Evolutionary conservation across 2,888 invertebrate genomes (phyloP).

Genomic region (Emmelina monodactyla): DNA sequence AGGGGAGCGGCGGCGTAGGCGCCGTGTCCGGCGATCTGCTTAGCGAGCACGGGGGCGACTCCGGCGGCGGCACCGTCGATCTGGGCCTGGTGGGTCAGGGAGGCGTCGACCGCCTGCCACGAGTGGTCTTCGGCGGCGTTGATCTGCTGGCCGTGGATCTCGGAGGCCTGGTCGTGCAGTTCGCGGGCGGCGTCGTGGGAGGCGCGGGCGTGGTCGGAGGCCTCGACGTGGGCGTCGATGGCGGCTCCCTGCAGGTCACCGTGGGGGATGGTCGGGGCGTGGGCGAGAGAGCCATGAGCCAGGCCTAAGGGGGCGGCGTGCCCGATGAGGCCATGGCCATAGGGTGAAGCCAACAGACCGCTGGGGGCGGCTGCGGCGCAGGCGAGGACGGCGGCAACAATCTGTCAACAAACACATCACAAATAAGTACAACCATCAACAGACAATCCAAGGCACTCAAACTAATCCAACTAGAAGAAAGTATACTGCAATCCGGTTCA

Average conservation of each 20-base stretch:
- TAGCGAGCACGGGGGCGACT: conserved; percentile 49
- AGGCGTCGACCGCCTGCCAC: conserved; percentile 55
- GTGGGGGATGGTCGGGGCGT: conserved; percentile 50
- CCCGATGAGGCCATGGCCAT: conserved; percentile 14
- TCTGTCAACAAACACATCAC: conserved; percentile 40
- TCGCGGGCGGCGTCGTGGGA: conserved; percentile 49
- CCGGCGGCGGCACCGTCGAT: conserved; percentile 56
- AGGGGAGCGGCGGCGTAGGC: conserved; percentile 22
- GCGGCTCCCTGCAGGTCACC: conserved; percentile 51
- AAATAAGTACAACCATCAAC: conserved; percentile 10
- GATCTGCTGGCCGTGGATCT: conserved; percentile 49
- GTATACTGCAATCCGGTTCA: conserved; percentile 4
- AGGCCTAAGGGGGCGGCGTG: conserved; percentile 27
- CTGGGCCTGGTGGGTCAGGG: conserved; percentile 49
- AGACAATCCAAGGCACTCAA: background rate
- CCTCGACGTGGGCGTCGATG: conserved; percentile 55
- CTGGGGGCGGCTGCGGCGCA: conserved; percentile 19
- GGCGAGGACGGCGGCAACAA: conserved; percentile 59
- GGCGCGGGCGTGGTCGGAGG: conserved; percentile 53
- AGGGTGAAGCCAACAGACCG: conserved; percentile 13
- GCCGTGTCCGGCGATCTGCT: conserved; percentile 46
- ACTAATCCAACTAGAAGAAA: background rate
- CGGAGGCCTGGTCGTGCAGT: conserved; percentile 53
- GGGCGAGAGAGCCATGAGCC: conserved; percentile 24
- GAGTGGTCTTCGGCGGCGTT: conserved; percentile 59